Evolutionary conservation across 2,888 invertebrate genomes (phyloP), one percentile per base, ranked within the genome.

Genomic region (Alentia gelatinosa): DNA sequence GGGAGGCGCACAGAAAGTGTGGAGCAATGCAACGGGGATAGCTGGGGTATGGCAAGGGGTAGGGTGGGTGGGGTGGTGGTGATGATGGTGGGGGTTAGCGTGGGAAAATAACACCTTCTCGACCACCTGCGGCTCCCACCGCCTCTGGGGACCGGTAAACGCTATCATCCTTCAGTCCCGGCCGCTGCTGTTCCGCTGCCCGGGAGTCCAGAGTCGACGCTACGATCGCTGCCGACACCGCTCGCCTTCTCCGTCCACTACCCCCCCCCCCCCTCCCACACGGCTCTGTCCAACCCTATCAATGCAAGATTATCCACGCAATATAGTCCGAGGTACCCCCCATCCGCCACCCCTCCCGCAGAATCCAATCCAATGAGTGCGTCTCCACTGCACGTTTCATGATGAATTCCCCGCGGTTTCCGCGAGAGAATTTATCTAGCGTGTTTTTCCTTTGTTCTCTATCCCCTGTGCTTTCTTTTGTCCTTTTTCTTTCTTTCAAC

Each of bases 91-190:
- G 26, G 37, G 75, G 83, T 15, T n/a, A 35, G 5, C 68, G 68
- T 68, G 68, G 68, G 68, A 68, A 68, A 68, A 68, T 68, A 26
- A 68, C 68, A 68, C 68, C 68, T 68, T 30, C 68, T 30, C 30
- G 30, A 30, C 68, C 68, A 68, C 68, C 68, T 68, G 68, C 33
- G 68, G 68, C 68, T 26, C 30, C 1, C 26, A 30, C 1, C 9
- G 68, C 68, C 68, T 68, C 68, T 12, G 68, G 68, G 30, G 30
- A 26, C 12, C 68, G 30, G 68, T 68, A 68, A 68, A 68, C 68
- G 33, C 68, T 26, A 26, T 68, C 68, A 68, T 68, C 26, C 68
- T 68, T 68, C 68, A 68, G 56, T n/a, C n/a, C 56, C 56, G n/a
- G n/a, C 23, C 3, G 56, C 56, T 56, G 23, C 56, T 56, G 3